Evolutionary conservation across 2,113 vertebrate genomes (phyloP), one percentile per base, ranked within the genome.

Genomic region (Pelecanus crispus): DNA sequence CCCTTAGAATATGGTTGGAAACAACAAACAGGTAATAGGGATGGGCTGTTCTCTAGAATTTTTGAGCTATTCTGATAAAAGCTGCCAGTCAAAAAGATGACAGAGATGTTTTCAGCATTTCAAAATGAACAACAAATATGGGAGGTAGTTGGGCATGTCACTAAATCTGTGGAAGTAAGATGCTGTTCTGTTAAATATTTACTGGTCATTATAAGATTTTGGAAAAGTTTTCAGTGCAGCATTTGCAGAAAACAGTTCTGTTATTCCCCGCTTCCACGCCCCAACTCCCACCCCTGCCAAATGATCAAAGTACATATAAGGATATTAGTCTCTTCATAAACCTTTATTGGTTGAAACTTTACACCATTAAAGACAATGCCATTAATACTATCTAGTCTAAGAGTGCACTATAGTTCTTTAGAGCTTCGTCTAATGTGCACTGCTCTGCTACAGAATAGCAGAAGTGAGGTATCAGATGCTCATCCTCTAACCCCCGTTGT

Each of bases 21-120:
- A 78, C 63, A 93, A 94, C 84, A 97, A 81, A 90, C 36, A 92
- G 40, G 81, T 94, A 90, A 91, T 53, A 93, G 36, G 38, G 70
- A 62, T 59, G 5, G 6, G 16, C 10, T 47, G 34, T 31, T 90
- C 9, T 59, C 32, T 65, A 59, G 44, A 65, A 56, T 86, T 93
- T 97, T 81, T 97, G 36, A 97, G 94, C 68, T 97, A 78, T 94
- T 96, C 58, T 70, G 88, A 96, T 96, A 77, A 93, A 91, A 96
- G 40, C 73, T 97, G 65, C 73, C 94, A 81, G 80, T 84, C 59
- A 82, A 96, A 94, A 95, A 85, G 56, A 94, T 81, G 80, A 82
- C 58, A 91, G 90, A 91, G 86, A 79, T 86, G 28, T 71, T 90
- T 72, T 58, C 36, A 88, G 13, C 49, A 32, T 88, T 88, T 91